Base-by-base conservation (phyloP, 2,888 invertebrate species). In the Elysia crispata region DNA sequence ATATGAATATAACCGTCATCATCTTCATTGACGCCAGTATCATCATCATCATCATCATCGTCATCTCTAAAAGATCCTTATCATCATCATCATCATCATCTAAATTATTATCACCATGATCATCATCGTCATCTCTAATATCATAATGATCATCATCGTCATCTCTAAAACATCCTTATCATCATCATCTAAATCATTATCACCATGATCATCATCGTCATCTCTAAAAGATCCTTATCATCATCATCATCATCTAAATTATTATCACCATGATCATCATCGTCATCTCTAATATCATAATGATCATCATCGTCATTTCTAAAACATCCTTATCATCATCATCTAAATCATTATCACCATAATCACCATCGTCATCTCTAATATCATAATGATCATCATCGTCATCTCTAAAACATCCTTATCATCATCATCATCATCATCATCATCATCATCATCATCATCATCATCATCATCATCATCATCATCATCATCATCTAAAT, bases 371-470 rank as follows among this genome's bases (percentile, higher is more conserved):
- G 30, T 69, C n/a, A 69, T 69, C 31, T 30, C 30, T 15, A 69
- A 30, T 15, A 69, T 69, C 69, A 69, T 69, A 28, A 69, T 69
- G 30, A 69, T 69, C 69, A 30, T 31, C 69, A 69, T 69, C n/a
- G 30, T 30, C 31, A 69, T 69, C n/a, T n/a, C n/a, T n/a, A n/a
- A n/a, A n/a, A n/a, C n/a, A 69, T 69, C 31, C 25, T 69, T 15
- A 69, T 69, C 31, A 69, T 69, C 69, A 69, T 69, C 69, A 69
- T 69, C 69, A 69, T 69, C 69, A 30, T 31, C 69, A 69, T 69
- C n/a, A 69, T 30, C 31, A 69, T 69, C 31, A 69, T 69, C 31
- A 69, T 69, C 31, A 69, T 69, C 69, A 69, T 69, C 31, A 69
- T 69, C 31, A 69, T 69, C 69, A 69, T 69, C 33, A 33, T 69